Base-by-base conservation (phyloP, 1,140 invertebrate species). In the Psix sp. region DNA sequence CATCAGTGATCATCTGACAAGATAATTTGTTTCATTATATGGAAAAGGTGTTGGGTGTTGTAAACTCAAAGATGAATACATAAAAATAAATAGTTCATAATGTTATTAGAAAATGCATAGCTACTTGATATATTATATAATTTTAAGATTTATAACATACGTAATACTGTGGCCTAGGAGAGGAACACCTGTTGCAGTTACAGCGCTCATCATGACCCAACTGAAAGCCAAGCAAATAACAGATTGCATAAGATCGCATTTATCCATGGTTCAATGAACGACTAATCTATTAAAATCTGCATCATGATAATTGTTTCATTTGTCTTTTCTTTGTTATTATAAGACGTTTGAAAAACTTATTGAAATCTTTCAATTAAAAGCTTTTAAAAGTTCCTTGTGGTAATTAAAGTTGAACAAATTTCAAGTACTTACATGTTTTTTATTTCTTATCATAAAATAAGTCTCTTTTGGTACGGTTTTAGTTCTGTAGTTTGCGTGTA, bases 381-480 rank as follows among this genome's bases (percentile, higher is more conserved):
- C 2, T 1, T 10, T 10, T 5, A 29, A 29, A 29, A 3, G 26
- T 7, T 3, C n/a, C 6, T 29, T 29, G 1, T 29, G 7, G 2
- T 29, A 2, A 7, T 29, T 7, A 29, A 29, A 29, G n/a, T 29
- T 10, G n/a, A 3, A 10, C 7, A 29, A 56, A 35, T n/a, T 54
- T 43, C 16, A 26, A 40, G 54, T 33, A 45, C 78, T 81, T 75
- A 85, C 84, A 9, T 76, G 76, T 56, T 83, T 78, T 78, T 82
- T 84, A 74, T 83, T 83, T 36, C 80, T 80, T 1, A 77, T 66
- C 13, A 79, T 74, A 6, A 86, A 75, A 26, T 82, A 45, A 0
- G 80, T 82, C 13, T 29, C 67, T 1, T 39, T 48, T 5, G 60
- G 59, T 15, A 20, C 21, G 5, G 52, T 54, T 72, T 31, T 60